Base-by-base conservation (phyloP, 2,888 invertebrate species). In the Deroplatys truncata region DNA sequence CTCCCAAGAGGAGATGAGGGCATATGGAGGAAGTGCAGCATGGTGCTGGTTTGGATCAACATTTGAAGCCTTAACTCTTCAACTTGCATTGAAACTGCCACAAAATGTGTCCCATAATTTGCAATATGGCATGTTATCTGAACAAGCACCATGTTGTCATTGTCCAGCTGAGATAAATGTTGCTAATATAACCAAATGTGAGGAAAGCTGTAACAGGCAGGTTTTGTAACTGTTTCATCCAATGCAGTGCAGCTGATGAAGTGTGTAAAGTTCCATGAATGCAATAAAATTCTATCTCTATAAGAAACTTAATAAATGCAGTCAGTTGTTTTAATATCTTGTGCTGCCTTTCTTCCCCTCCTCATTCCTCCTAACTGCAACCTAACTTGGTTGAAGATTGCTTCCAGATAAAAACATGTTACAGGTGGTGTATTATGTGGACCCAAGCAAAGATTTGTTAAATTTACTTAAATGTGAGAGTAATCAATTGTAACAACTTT, bases 221-320 rank as follows among this genome's bases (percentile, higher is more conserved):
- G 56, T 72, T 85, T 85, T 43, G 85, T 88, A 84, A 88, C 86
- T 85, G 88, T 90, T 90, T 86, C 84, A 89, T 90, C 90, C 56
- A 72, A 72, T 72, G 85, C 43, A 85, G 35, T 49, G 35, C 35
- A 85, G 85, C 25, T 93, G 93, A 93, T 93, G 93, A 93, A 93
- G 93, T 93, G 93, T 94, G 93, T 93, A 94, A 94, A 93, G 93
- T 94, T 94, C 94, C 94, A 93, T 93, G 93, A 94, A 94, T 93
- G 94, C 94, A 94, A 94, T 94, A 94, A 94, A 93, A 94, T 93
- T 94, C 94, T 94, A 94, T 94, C 94, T 94, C 91, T 91, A 91
- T 91, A 91, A 90, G 89, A 91, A 91, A 88, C 28, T 82, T 83
- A 83, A 29, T 86, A 72, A 72, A 72, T 72, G 13, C 3, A 43